Evolutionary conservation across 1,140 invertebrate species (phyloP), one percentile per base, ranked within the genome.

Genomic region (Panagrolaimus sp.): DNA sequence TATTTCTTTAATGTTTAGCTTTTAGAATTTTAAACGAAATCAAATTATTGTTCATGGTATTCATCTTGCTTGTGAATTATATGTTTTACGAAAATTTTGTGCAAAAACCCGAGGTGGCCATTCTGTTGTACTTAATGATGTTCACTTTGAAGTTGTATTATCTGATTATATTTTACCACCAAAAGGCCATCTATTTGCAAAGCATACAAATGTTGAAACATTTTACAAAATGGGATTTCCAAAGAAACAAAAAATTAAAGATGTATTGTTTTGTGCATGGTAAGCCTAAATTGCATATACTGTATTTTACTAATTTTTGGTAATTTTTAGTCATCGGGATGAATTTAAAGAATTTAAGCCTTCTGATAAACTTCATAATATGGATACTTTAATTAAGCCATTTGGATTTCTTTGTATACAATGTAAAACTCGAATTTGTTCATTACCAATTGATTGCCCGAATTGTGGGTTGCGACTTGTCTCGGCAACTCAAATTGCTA

Each of bases 221-320:
- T 57, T n/a, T 16, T 57, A 57, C 51, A 57, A 57, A 20, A 57
- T 57, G 51, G 51, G 51, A n/a, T 57, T 57, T 27, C 51, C 51
- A 27, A 57, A 57, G 51, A 57, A 57, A 16, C 20, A 57, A 25
- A 20, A 27, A n/a, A 16, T 57, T 27, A 57, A 20, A 0, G 51
- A 57, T 20, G 51, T 57, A 11, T 27, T 57, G 9, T 57, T 57
- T 27, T 57, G 51, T 20, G 51, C 51, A 11, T 57, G 51, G 31
- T 38, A 38, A 38, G 31, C 31, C 2, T 7, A 4, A 4, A 38
- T 38, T 38, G 31, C 7, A 7, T 38, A n/a, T 38, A 38, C 31
- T 38, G 31, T 38, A 38, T 38, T 38, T 38, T 38, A 38, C 7
- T 38, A 38, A 4, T 38, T 38, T 38, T 38, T 38, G 7, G 2